Evolutionary conservation across 2,888 invertebrate genomes (phyloP).

Genomic region (Lordiphosa andalusiaca): DNA sequence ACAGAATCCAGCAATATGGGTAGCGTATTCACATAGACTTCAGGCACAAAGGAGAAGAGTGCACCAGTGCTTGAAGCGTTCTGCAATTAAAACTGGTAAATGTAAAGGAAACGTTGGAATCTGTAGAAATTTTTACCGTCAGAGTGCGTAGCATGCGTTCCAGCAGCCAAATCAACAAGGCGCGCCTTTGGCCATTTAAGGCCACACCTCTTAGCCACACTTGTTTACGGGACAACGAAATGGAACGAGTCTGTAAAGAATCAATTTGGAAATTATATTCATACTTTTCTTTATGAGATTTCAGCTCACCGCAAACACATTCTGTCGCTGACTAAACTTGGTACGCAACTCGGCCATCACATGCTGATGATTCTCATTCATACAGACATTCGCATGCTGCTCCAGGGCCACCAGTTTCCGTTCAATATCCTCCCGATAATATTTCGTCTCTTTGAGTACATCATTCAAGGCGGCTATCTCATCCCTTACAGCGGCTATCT

Average conservation of each 20-base stretch:
- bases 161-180: conserved; percentile 82
- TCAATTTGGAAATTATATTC: not conserved
- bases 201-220: conserved; percentile 85
- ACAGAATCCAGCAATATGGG: conserved; percentile 79
- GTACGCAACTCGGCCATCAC: conserved; percentile 74
- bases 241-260: conserved; percentile 79
- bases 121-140: conserved; percentile 53
- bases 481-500: conserved; percentile 78
- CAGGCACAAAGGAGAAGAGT: conserved; percentile 85
- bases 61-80: conserved; percentile 82
- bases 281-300: not conserved
- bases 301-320: conserved; percentile 77
- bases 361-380: conserved; percentile 74
- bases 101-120: conserved; percentile 40
- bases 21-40: conserved; percentile 84
- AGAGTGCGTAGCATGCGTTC: conserved; percentile 81
- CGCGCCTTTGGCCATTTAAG: conserved; percentile 82
- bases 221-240: conserved; percentile 84
- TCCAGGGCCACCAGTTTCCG: conserved; percentile 72
- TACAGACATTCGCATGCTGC: conserved; percentile 70
- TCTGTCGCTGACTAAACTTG: conserved; percentile 78
- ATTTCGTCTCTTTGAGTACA: conserved; percentile 78
- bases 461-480: conserved; percentile 79
- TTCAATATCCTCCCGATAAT: conserved; percentile 77
- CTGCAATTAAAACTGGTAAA: conserved; percentile 66